Conservation (phyloP, 2,113 vertebrate genomes). For the Anseranas semipalmata region DNA sequence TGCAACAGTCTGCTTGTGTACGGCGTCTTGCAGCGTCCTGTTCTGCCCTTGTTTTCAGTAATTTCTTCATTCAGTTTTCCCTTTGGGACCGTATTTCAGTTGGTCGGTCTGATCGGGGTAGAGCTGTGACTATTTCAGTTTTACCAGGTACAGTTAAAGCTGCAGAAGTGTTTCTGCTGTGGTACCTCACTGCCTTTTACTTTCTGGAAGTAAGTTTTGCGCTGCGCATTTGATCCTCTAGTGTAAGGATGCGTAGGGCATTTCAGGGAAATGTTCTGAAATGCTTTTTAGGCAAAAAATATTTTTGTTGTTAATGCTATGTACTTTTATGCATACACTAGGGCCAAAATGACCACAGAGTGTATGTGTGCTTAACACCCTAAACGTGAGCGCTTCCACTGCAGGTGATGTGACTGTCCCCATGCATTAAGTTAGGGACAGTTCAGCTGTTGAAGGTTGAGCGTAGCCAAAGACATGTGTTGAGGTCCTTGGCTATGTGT, state of each 20-base stretch:
- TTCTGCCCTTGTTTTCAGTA: neutral
- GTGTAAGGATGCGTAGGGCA: neutral
- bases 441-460: neutral
- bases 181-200: fast-evolving
- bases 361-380: neutral
- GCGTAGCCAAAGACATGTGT: fast-evolving
- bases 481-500: neutral
- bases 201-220: fast-evolving
- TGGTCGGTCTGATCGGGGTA: neutral
- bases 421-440: neutral
- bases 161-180: neutral
- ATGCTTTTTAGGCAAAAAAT: neutral
- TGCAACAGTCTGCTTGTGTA: neutral
- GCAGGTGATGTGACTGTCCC: neutral
- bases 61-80: neutral
- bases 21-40: neutral
- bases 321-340: neutral
- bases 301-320: neutral
- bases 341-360: neutral
- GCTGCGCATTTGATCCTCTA: neutral
- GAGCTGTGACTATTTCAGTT: neutral
- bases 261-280: neutral
- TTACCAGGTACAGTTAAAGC: neutral
- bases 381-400: neutral
- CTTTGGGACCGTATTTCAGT: neutral